phyloP scores from a whole-genome alignment of 2,888 invertebrate genomes.

The Mylabris sibirica region DNA sequence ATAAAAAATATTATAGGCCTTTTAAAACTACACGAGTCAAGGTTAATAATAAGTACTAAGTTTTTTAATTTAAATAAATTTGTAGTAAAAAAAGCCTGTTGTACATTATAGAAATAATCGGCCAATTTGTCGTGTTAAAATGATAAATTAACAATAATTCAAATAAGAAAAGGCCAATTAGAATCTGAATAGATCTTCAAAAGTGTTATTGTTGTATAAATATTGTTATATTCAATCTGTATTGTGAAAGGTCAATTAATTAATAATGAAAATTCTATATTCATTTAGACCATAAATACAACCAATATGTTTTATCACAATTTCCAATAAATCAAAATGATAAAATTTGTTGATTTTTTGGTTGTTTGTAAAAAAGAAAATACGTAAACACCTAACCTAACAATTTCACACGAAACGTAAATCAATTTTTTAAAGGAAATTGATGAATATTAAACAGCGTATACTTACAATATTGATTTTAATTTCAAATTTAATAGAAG shows the following conservation, averaged over 20 bases:
- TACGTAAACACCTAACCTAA: background rate
- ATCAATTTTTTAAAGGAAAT: background rate
- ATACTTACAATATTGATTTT: background rate
- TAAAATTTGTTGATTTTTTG: background rate
- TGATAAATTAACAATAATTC: background rate
- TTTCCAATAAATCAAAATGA: background rate
- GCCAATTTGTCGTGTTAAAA: background rate
- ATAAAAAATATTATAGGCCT: too few relatives aligned
- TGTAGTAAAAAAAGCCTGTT: background rate
- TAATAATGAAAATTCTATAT: background rate
- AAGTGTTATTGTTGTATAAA: background rate
- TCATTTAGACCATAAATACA: background rate
- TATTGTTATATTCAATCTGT: background rate
- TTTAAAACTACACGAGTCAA: conserved; percentile 20
- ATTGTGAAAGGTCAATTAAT: background rate
- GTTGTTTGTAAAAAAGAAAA: background rate
- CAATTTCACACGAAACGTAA: background rate
- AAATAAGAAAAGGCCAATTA: background rate
- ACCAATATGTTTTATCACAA: background rate
- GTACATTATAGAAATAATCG: background rate
- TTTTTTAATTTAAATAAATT: background rate
- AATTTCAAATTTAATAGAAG: background rate
- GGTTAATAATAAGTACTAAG: conserved; percentile 24
- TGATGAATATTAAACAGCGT: background rate
- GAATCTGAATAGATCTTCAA: background rate